A percentile compares a stretch with the other conserved stretches of the same genome.
Conservation (phyloP, 1,140 invertebrate species). For the Coboldia fuscipes region DNA sequence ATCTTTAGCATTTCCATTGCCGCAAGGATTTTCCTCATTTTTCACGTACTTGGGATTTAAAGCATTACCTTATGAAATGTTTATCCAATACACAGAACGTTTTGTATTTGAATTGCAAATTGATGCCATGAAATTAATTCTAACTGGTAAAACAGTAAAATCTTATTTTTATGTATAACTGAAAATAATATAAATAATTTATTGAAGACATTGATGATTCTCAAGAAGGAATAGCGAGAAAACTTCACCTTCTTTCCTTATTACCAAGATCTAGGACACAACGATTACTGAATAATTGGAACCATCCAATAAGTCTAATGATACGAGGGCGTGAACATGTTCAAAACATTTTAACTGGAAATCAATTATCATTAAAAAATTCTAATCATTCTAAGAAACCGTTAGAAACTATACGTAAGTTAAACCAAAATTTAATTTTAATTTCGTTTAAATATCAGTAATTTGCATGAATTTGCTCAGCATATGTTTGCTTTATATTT, state of each 20-base stretch:
- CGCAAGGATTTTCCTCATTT: slow-evolving; percentile 68
- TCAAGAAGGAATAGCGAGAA: slow-evolving; percentile 31
- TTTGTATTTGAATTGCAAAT: slow-evolving; percentile 68
- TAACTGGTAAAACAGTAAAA: slow-evolving; percentile 34
- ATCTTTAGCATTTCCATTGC: slow-evolving; percentile 57
- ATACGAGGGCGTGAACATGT: slow-evolving; percentile 58
- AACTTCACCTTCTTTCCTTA: slow-evolving; percentile 47
- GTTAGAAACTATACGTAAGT: no score
- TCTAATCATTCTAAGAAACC: no score
- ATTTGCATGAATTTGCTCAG: no score
- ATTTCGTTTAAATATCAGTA: no score
- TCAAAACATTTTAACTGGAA: slow-evolving; percentile 47
- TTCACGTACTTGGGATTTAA: slow-evolving; percentile 66
- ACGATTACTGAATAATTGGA: slow-evolving; percentile 53
- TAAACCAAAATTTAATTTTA: no score
- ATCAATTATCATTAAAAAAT: no score
- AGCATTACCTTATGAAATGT: slow-evolving; percentile 47
- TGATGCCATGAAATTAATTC: slow-evolving; percentile 64
- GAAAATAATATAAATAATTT: slow-evolving; percentile 13
- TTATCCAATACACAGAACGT: slow-evolving; percentile 56
- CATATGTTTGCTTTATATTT: no score
- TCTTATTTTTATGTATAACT: not conserved
- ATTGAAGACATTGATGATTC: slow-evolving; percentile 43
- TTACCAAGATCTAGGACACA: slow-evolving; percentile 52
- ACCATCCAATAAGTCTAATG: slow-evolving; percentile 52